A percentile compares a stretch with the other conserved stretches of the same genome.
phyloP scores from a whole-genome alignment of 1,140 invertebrate genomes.

The Hestina assimilis region DNA sequence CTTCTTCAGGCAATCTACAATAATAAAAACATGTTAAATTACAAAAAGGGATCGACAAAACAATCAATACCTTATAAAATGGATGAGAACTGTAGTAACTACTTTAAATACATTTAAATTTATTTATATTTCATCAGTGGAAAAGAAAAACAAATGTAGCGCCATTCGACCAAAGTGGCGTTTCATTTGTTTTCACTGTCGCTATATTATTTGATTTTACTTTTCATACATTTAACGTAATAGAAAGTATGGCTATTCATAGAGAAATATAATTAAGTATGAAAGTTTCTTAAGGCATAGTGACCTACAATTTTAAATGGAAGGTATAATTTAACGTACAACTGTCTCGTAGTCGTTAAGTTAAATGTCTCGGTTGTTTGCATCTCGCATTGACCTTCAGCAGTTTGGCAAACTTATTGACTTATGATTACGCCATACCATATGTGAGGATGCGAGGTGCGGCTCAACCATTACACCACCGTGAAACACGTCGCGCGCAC shows the following conservation, averaged over 20 bases:
- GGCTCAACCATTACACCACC: constrained; percentile 36
- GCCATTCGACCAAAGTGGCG: no score
- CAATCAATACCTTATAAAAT: no score
- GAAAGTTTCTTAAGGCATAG: constrained; percentile 9
- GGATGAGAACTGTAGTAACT: no score
- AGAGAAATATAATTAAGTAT: background rate
- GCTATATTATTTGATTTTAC: no score
- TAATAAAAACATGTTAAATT: no score
- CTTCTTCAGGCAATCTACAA: no score
- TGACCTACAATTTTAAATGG: constrained; percentile 58
- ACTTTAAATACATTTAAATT: no score
- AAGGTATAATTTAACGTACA: constrained; percentile 45
- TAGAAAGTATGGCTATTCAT: background rate
- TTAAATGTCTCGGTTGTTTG: constrained; percentile 60
- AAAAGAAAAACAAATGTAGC: no score
- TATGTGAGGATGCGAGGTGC: constrained; percentile 47
- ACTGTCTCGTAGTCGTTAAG: constrained; percentile 50
- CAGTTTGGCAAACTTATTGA: constrained; percentile 73
- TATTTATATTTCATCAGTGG: no score
- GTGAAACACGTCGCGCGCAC: constrained; percentile 44
- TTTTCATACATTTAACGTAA: no score
- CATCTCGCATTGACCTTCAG: constrained; percentile 72
- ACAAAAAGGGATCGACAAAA: no score
- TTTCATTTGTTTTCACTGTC: no score
- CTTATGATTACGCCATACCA: constrained; percentile 66